Evolutionary conservation across 2,113 vertebrate genomes (phyloP).

Genomic region (Silurus glanis): DNA sequence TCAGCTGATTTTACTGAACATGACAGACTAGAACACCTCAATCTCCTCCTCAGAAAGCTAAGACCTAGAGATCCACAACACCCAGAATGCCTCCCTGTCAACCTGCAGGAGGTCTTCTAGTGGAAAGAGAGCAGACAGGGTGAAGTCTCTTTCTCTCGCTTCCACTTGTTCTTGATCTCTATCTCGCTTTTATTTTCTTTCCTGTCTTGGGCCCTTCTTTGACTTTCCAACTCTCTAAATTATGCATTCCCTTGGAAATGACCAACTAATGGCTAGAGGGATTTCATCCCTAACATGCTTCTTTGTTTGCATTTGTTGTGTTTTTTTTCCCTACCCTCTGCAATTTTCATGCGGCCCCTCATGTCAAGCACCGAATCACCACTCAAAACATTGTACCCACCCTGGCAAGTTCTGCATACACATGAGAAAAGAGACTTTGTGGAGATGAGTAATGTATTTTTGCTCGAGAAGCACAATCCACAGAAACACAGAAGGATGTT

Average conservation of each 20-base stretch:
- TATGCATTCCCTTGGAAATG: conserved; percentile 55
- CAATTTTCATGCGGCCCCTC: conserved; percentile 52
- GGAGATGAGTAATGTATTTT: conserved; percentile 37
- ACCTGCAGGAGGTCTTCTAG: conserved; percentile 28
- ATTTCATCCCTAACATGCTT: conserved; percentile 53
- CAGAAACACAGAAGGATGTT: conserved; percentile 46
- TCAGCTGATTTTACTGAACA: conserved; percentile 36
- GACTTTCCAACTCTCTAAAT: conserved; percentile 53
- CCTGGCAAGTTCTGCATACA: conserved; percentile 16
- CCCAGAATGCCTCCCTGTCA: neutral
- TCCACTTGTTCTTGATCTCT: neutral
- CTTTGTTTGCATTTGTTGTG: conserved; percentile 37
- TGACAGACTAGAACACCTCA: conserved; percentile 46
- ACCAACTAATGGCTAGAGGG: conserved; percentile 55
- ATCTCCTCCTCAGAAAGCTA: conserved; percentile 19
- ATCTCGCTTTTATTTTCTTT: neutral
- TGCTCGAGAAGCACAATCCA: conserved; percentile 28
- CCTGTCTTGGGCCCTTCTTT: conserved; percentile 28
- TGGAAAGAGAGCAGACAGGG: conserved; percentile 29
- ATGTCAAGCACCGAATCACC: conserved; percentile 36
- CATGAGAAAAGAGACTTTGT: conserved; percentile 28
- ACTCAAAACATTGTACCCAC: conserved; percentile 22
- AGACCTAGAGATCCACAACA: conserved; percentile 39
- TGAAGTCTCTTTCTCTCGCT: neutral
- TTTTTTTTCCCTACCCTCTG: conserved; percentile 41